Base-by-base conservation (phyloP, 2,113 vertebrate genomes). In the Meleagris gallopavo region DNA sequence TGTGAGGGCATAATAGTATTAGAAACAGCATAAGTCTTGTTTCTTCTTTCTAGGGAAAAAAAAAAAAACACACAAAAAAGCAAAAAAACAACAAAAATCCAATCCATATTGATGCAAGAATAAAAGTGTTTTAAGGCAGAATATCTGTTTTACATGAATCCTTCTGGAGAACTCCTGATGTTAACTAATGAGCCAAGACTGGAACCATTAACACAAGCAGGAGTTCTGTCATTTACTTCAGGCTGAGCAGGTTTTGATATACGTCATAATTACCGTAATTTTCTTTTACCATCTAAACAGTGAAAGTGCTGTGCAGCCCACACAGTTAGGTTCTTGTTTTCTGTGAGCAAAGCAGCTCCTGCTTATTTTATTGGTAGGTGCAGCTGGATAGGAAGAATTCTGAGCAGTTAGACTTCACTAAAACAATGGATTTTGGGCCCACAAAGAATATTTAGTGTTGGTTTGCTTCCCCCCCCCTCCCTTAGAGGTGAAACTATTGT, bases 201-300 rank as follows among this genome's bases (percentile, higher is more conserved):
- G 70, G 40, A 94, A 36, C 25, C 52, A 67, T 40, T 93, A 72
- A 75, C 91, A 86, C n/a, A 66, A 79, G n/a, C 0, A 4, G 82
- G 86, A 83, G 48, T 90, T 92, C 67, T 87, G 71, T 61, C 66
- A 76, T 60, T 92, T 70, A 50, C 84, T 85, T 92, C 86, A 94
- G 78, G 77, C 82, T 58, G 67, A 95, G 87, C 82, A 83, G 66
- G 79, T 93, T 95, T 95, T 74, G 77, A 78, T 94, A 58, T 54
- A 71, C 0, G 3, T 94, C 72, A 95, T 75, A 67, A 80, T 87
- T 89, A 92, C 30, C n/a, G 60, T 64, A 66, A 77, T 93, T 96
- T 95, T 92, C 75, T 94, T 88, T 86, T 80, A 84, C 82, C 65
- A 80, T 65, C 78, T 65, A 55, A 88, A 77, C 60, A 90, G 89